Base-by-base conservation (phyloP, 1,140 invertebrate genomes). In the Drosophila jambulina region DNA sequence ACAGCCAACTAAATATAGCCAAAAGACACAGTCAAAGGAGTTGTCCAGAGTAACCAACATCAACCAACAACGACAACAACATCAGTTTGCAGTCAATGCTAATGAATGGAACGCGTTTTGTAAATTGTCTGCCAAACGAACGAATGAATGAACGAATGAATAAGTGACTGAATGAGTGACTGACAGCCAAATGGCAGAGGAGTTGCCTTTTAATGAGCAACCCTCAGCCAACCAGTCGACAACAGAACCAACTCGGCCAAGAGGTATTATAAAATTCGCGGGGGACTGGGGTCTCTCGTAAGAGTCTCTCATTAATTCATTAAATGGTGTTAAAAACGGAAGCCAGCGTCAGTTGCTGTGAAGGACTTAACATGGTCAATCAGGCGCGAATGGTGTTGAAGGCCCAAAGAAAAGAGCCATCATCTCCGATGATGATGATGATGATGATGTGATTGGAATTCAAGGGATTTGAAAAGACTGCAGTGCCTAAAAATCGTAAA, bases 21-120 rank as follows among this genome's bases (percentile, higher is more conserved):
- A 12, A 77, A 38, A 60, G 45, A 48, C 19, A 49, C 48, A 53
- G 19, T 75, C 54, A 64, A 75, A 70, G 74, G 61, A 77, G 65
- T 57, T 61, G 68, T 59, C 54, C 23, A 38, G 43, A 34, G 67
- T 69, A 67, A 53, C 67, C 46, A 67, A 36, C 61, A 48, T 36
- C 61, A 46, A 42, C 40, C 67, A 53, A 67, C 75, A 17, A 21
- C 40, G 27, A n/a, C 40, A 48, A 51, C 68, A 56, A 59, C 67
- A 68, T 43, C 56, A 70, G 59, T 61, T 57, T 53, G 29, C 60
- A 75, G 84, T 51, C 71, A 74, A 70, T 88, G 84, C 83, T 83
- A 87, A 88, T 87, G 83, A 87, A 88, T 86, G 83, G 65, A 80
- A 87, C 71, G 83, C 83, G 79, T 78, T 87, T 82, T 82, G 79